Conservation (phyloP, 2,113 vertebrate genomes). For the Muntiacus muntjak region DNA sequence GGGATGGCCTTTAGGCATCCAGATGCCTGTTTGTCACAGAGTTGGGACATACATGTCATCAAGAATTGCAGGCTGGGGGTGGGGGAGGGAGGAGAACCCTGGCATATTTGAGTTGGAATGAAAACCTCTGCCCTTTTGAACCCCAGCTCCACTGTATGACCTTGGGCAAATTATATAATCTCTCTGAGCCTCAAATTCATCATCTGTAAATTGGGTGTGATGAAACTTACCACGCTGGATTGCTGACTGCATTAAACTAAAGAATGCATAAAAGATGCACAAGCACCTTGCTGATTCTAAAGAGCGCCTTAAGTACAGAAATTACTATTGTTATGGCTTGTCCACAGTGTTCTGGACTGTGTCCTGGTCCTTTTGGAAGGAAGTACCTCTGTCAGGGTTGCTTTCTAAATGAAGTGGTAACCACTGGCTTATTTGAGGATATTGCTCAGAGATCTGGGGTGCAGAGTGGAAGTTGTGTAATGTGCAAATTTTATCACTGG, state of each 20-base stretch:
- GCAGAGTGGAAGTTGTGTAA: background rate
- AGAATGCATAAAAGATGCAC: background rate
- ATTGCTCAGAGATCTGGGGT: background rate
- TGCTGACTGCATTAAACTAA: background rate
- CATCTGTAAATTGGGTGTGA: background rate
- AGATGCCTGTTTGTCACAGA: background rate
- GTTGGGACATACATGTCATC: background rate
- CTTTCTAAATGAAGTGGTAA: background rate
- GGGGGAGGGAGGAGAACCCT: background rate
- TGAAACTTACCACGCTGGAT: background rate
- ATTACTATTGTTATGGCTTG: background rate
- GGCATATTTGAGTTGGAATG: background rate
- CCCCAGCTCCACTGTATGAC: background rate
- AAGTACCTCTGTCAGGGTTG: background rate
- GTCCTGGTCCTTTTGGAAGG: constrained; percentile 1
- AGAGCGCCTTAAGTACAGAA: background rate
- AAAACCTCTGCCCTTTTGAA: background rate
- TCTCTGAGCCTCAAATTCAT: background rate
- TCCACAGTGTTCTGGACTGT: background rate
- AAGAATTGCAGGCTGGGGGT: background rate
- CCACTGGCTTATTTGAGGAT: background rate
- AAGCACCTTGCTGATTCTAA: background rate
- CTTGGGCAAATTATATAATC: background rate
- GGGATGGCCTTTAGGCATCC: background rate
- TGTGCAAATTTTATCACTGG: background rate